Evolutionary conservation across 2,113 vertebrate genomes (phyloP), one percentile per base, ranked within the genome.

Genomic region (Syrmaticus mikado): DNA sequence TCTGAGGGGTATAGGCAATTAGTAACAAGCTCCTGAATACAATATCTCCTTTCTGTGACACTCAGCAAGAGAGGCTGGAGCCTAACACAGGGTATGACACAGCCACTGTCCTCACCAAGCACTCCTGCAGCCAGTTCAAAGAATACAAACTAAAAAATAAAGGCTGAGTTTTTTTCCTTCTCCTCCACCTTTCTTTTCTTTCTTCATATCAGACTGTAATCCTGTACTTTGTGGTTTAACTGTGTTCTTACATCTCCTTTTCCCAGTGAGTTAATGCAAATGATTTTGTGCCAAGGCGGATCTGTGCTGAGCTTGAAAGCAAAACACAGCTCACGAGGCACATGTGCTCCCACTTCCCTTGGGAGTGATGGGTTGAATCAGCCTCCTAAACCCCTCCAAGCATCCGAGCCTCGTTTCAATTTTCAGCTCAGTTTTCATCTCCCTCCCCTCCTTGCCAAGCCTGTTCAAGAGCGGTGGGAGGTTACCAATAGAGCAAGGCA

Each of bases 401-500:
- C 52, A 72, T 43, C 66, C 40, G 36, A 92, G 61, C 65, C 53
- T 74, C 71, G 40, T 86, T 92, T 50, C 64, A 17, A 27, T 85
- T 70, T 73, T 66, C 67, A 89, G 76, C 71, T 95, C 67, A 83
- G 13, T 93, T 91, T 89, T 82, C 90, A 77, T 71, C 82, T 67
- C 60, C 52, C 18, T 76, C 79, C 89, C 74, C 76, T 88, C 70
- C 89, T 58, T 72, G 66, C 81, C 67, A 78, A 95, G 81, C n/a
- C 94, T 88, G 52, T 72, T 82, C 66, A 66, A 22, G 83, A 89
- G 86, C 77, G 92, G 83, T 89, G 86, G 92, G 89, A 95, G 89
- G 84, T 82, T 92, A 84, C 89, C 92, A 70, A 87, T 6, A 53
- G 86, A 72, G 64, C 74, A 18, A 73, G 75, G 85, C 92, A 87